Evolutionary conservation across 92 coral and sea anemone species (phyloP), one percentile per base, ranked within the genome.

Genomic region (Zoanthus solanderi): DNA sequence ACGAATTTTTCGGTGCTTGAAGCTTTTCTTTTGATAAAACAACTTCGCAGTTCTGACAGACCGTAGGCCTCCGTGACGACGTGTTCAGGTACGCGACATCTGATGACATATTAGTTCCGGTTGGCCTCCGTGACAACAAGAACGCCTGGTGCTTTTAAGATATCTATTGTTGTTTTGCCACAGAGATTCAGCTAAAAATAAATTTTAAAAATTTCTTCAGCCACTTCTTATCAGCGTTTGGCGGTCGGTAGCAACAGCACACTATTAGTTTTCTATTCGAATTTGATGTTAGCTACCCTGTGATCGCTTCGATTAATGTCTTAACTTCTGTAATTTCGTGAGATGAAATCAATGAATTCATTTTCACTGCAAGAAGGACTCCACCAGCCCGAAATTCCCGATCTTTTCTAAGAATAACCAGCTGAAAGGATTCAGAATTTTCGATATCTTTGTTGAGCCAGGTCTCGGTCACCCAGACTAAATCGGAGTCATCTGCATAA

Each of bases 401-500:
- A 83, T 91, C 94, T 76, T 72, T 87, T 78, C 94, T 71, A 81
- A 46, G 69, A 15, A 87, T 91, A 45, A 12, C 84, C 89, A 29
- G 54, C 66, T 17, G 77, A 88, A 3, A 91, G 89, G 42, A 88
- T 91, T 88, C 94, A 50, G 75, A 71, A 87, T 88, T 69, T 34
- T 68, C 91, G 56, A 91, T 65, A 54, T 76, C 71, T 66, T 78
- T 69, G 45, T 34, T 88, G 71, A 88, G 87, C 91, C 94, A 91
- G 23, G 91, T 91, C 76, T 91, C 94, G 1, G 89, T 88, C 42
- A 88, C 94, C 86, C 88, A 91, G 71, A 91, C 87, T 23, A 91
- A 66, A 77, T 91, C 87, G 14, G 91, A 75, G 58, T 88, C 76
- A 58, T 91, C 91, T 30, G 91, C 60, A 46, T 91, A 66, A 76